Conservation (phyloP, 2,113 vertebrate species). For the Phylloscopus whistleri region DNA sequence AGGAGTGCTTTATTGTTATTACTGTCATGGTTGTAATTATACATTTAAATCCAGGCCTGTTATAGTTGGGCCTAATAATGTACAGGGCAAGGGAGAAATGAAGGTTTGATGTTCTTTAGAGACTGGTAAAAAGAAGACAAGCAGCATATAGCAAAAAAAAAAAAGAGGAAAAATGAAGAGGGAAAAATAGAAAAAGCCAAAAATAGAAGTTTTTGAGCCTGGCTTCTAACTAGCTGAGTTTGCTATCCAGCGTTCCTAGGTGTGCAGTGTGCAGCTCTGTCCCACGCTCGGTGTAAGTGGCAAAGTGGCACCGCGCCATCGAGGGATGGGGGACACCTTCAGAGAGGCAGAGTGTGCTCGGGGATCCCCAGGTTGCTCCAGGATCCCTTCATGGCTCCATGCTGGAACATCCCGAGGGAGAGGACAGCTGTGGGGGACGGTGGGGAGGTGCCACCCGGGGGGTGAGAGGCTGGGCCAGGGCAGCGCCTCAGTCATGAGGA, state of each 20-base stretch:
- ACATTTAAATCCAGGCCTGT: slow-evolving; percentile 28
- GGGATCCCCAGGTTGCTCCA: background rate
- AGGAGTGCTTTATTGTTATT: slow-evolving; percentile 53
- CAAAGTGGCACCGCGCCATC: background rate
- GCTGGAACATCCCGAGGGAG: background rate
- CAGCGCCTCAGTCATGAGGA: background rate
- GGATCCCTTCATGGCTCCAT: background rate
- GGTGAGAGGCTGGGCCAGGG: background rate
- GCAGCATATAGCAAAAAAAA: background rate
- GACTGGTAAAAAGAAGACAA: background rate
- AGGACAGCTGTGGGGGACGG: rapidly evolving
- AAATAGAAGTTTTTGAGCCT: slow-evolving; percentile 16
- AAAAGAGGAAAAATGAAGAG: background rate
- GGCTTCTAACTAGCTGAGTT: slow-evolving; percentile 1
- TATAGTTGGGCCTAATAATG: background rate
- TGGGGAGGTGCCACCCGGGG: rapidly evolving
- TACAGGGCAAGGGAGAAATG: background rate
- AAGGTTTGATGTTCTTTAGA: slow-evolving; percentile 28
- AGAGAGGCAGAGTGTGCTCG: rapidly evolving
- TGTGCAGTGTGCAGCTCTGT: background rate
- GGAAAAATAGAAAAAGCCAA: background rate
- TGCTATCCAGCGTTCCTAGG: background rate
- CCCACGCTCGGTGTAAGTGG: rapidly evolving
- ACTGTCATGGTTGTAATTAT: slow-evolving; percentile 31
- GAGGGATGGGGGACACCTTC: background rate